These are phyloP conservation scores for Tipula helvola DNA, from an alignment of 2,888 invertebrate genomes.

Conservation along the genomic window DNA sequence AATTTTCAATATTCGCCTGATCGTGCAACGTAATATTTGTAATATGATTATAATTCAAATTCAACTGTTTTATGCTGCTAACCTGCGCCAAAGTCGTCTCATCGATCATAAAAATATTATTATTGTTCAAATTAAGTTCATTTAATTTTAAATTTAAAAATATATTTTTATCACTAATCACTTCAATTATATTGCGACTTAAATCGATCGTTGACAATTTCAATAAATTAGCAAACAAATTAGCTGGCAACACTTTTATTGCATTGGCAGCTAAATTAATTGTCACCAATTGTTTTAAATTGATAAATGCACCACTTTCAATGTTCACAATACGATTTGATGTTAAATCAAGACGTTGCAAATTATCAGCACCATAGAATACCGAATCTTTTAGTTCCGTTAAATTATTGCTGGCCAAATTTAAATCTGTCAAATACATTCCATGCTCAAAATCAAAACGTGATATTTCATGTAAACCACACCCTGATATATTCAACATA, in stretches of 20 bases:
- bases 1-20: neutral
- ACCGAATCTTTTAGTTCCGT: neutral
- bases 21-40: neutral
- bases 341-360: neutral
- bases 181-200: neutral
- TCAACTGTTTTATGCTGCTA: neutral
- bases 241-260: neutral
- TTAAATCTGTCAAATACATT: neutral
- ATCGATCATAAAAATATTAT: neutral
- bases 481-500: neutral
- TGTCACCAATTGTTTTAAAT: neutral
- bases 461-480: neutral
- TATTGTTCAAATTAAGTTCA: neutral
- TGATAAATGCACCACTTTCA: neutral
- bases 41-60: neutral
- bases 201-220: neutral
- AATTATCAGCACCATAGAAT: neutral
- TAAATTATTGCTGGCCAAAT: neutral
- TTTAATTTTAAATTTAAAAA: neutral
- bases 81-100: neutral
- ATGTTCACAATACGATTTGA: neutral
- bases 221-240: neutral
- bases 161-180: neutral
- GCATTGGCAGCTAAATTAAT: neutral
- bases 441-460: neutral